Evolutionary conservation across 92 coral and sea anemone species (phyloP), one percentile per base, ranked within the genome.

Genomic region (Umimayanthus chanpuru): DNA sequence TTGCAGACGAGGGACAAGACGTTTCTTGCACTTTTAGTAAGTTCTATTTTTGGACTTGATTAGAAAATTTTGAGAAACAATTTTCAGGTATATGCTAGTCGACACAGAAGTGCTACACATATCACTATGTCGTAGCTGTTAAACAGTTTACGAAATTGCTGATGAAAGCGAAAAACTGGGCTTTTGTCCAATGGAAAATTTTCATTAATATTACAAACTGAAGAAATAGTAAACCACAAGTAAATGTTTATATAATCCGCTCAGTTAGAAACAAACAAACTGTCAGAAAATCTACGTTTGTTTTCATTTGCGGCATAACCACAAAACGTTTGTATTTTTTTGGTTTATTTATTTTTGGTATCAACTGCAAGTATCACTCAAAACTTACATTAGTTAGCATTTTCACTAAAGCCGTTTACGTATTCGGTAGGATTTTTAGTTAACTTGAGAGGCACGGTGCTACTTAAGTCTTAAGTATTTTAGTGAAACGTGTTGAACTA

Each of bases 141-240:
- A 81, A n/a, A 56, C 9, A 79, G 44, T 44, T 79, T 23, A 28
- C 44, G 58, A 73, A 38, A 38, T 38, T 6, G 30, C 28, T 21
- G 16, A 49, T 32, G 14, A 18, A 65, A n/a, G 1, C 43, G n/a
- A 29, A 32, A 81, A 80, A 30, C 41, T 53, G 44, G 72, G 85
- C 71, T 30, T 81, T 81, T 61, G 30, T 81, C 72, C 73, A 79
- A 38, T 16, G 72, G 85, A 81, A 53, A 30, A 7, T 29, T 81
- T 58, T 38, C 73, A 81, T 81, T 61, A 81, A 81, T 81, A 81
- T 16, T 81, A 55, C 73, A 81, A 56, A 40, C 4, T 21, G 36
- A n/a, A 81, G 85, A 81, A 81, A 81, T 61, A 36, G 73, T 20
- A 55, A 81, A 61, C 85, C 85, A 20, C 85, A 81, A 9, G 15